Evolutionary conservation across 2,797 vertebrate genomes (phyloP).

Genomic region (Paedocypris micromegethes): DNA sequence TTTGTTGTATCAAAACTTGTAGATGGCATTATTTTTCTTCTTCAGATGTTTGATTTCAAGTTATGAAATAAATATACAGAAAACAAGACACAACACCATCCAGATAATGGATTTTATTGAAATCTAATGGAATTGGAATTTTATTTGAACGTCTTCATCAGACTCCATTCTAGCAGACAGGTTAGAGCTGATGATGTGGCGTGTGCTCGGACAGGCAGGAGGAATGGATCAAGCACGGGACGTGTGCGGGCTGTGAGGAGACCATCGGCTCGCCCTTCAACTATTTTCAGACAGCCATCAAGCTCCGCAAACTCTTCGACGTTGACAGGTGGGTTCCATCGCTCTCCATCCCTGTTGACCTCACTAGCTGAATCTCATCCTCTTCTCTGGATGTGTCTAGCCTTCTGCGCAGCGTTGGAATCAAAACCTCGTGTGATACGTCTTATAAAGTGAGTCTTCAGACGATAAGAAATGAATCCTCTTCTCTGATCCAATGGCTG

Average conservation of each 20-base stretch:
- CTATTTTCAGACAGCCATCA: slow-evolving; percentile 56
- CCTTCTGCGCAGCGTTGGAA: slow-evolving; percentile 49
- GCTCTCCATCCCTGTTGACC: too few relatives aligned
- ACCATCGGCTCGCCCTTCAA: slow-evolving; percentile 53
- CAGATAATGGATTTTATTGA: too few relatives aligned
- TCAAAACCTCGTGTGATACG: slow-evolving; percentile 61
- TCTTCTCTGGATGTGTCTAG: slow-evolving; percentile 44
- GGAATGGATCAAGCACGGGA: slow-evolving; percentile 70
- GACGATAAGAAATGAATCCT: not conserved
- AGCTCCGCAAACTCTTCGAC: slow-evolving; percentile 50
- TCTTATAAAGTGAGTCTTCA: slow-evolving; percentile 60
- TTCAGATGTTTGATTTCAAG: too few relatives aligned
- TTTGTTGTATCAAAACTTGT: too few relatives aligned
- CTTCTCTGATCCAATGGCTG: not conserved
- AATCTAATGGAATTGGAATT: too few relatives aligned
- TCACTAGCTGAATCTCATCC: not conserved
- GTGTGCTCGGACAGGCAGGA: slow-evolving; percentile 53
- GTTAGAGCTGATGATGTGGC: not conserved
- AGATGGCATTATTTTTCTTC: too few relatives aligned
- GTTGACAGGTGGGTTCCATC: slow-evolving; percentile 47
- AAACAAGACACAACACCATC: too few relatives aligned
- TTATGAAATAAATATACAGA: too few relatives aligned
- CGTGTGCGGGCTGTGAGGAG: slow-evolving; percentile 63
- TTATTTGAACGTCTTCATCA: too few relatives aligned
- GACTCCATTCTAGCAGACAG: too few relatives aligned